Base-by-base conservation (phyloP, 2,888 invertebrate genomes). In the Troilus luridus region DNA sequence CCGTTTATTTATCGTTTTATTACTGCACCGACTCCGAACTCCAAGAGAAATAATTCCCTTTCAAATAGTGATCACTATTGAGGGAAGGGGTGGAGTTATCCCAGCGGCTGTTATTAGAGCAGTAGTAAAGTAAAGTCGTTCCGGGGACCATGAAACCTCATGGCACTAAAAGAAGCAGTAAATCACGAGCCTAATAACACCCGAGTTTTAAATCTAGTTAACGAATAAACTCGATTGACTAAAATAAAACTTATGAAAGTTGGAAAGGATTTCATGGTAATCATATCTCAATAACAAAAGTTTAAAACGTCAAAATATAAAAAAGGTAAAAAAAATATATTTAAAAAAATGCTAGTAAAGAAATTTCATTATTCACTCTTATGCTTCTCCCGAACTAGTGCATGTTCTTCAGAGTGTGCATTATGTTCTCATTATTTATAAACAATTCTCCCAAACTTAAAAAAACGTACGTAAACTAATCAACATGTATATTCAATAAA, bases 121-220 rank as follows among this genome's bases (percentile, higher is more conserved):
- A 77, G 72, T 77, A 41, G 72, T 77, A 77, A 77, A 77, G 7
- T 41, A 77, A 77, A 77, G 72, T 19, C 72, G 67, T 77, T 77
- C 72, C 72, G 7, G 1, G 8, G 9, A 19, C 72, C 41, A 77
- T 77, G 27, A 77, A 77, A 27, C 72, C 72, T 9, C 72, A 14
- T 77, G 10, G 27, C 72, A 77, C 72, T 77, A 77, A 77, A 77
- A 77, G 27, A 77, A 77, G 72, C 41, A 7, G 41, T 77, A 77
- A 77, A 77, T 77, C 72, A 77, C 72, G 1, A 77, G 19, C 12
- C 17, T 19, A 77, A 77, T 77, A 77, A 41, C 27, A 14, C 19
- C 19, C 41, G 8, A 27, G 27, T 77, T 24, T 77, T 77, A 77
- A 77, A 77, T 77, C 27, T 41, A 77, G 27, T 77, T 77, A 77